Conservation (phyloP, 2,797 vertebrate genomes). For the Typhlichthys subterraneus region DNA sequence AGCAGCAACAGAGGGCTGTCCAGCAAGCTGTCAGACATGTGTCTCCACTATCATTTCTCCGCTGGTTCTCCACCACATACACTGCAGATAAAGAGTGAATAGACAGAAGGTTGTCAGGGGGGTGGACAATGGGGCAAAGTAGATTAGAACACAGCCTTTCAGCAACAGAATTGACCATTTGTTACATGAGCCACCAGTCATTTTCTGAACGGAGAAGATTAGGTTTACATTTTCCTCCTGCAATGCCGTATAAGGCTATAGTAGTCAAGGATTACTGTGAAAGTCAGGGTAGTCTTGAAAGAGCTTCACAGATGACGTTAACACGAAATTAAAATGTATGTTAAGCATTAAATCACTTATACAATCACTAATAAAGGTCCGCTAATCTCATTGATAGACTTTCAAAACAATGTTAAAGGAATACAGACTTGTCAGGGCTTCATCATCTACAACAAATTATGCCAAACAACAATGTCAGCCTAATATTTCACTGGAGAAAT, state of each 20-base stretch:
- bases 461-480: conserved; percentile 19
- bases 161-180: conserved; percentile 30
- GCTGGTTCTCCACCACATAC: conserved; percentile 92
- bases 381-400: neutral
- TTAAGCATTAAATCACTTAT: neutral
- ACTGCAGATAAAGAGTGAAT: conserved; percentile 67
- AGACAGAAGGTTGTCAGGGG: neutral
- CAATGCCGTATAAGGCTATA: conserved; percentile 35
- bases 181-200: conserved; percentile 13
- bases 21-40: conserved; percentile 94
- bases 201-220: conserved; percentile 20
- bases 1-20: conserved; percentile 96
- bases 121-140: neutral
- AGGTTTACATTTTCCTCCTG: conserved; percentile 47
- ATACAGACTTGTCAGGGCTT: conserved; percentile 15
- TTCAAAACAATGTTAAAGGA: conserved; percentile 26
- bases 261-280: conserved; percentile 26
- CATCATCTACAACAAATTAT: conserved; percentile 11
- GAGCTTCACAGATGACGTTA: conserved; percentile 1
- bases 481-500: neutral
- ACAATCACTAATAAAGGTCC: neutral
- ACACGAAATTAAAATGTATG: neutral
- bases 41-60: conserved; percentile 84
- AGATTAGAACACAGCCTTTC: conserved; percentile 1
- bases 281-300: neutral